Percentiles rank a stretch among this genome's conserved stretches.
phyloP scores from a whole-genome alignment of 2,113 vertebrate genomes.

The Rhinogobius similis region DNA sequence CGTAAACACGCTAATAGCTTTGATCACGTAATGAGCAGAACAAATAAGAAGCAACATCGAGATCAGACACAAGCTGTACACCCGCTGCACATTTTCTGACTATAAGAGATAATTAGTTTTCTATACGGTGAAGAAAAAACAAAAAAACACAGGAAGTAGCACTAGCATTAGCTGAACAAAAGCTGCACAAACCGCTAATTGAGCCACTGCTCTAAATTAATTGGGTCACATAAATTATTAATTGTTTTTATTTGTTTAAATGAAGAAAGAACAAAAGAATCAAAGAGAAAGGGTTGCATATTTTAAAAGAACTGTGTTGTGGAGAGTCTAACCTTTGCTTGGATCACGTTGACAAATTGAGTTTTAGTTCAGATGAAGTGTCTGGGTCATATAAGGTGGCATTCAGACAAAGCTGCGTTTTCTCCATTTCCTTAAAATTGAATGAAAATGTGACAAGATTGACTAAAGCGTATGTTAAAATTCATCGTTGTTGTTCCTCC shows the following conservation, averaged over 20 bases:
- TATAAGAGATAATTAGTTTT: slow-evolving; percentile 64
- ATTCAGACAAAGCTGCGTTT: neutral
- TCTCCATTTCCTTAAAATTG: neutral
- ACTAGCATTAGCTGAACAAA: slow-evolving; percentile 33
- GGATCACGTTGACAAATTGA: neutral
- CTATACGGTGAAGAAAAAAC: slow-evolving; percentile 31
- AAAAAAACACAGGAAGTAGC: slow-evolving; percentile 46
- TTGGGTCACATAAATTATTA: slow-evolving; percentile 38
- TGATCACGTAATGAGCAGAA: slow-evolving; percentile 73
- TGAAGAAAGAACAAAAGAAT: slow-evolving; percentile 14
- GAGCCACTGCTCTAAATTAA: slow-evolving; percentile 46
- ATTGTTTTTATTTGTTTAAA: slow-evolving; percentile 46
- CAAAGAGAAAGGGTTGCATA: neutral
- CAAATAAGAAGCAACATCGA: slow-evolving; percentile 70
- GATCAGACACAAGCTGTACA: slow-evolving; percentile 59
- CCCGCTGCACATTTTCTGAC: slow-evolving; percentile 33
- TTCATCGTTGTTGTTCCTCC: too few species aligned
- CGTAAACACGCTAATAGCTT: slow-evolving; percentile 73
- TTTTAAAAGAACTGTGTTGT: neutral
- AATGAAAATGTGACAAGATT: neutral
- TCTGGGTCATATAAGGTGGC: neutral
- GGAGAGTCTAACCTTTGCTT: neutral
- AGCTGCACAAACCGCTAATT: slow-evolving; percentile 40
- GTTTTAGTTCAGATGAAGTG: neutral
- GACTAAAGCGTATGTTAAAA: neutral